Conservation (phyloP, 2,113 vertebrate species). For the Phoxinus phoxinus region DNA sequence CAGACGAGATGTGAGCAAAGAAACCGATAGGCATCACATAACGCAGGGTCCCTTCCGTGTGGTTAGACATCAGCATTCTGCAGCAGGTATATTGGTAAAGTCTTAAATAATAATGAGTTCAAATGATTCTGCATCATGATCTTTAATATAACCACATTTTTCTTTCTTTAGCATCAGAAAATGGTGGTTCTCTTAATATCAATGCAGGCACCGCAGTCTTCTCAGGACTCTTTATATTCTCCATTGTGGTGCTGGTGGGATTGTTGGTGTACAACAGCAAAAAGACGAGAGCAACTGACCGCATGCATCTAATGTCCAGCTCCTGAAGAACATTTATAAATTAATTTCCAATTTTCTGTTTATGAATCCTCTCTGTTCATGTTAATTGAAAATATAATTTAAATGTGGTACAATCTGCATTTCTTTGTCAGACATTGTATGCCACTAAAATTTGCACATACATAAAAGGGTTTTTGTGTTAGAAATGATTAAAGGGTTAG, state of each 20-base stretch:
- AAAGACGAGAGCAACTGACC: background rate
- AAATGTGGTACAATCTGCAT: background rate
- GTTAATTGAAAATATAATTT: background rate
- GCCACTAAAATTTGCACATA: background rate
- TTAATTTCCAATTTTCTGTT: background rate
- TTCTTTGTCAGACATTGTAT: background rate
- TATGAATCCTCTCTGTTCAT: background rate
- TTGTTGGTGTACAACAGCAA: background rate
- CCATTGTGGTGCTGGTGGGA: constrained; percentile 46
- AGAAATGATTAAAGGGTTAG: no score
- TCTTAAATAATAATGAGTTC: background rate
- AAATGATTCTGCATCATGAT: background rate
- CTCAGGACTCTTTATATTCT: constrained; percentile 34
- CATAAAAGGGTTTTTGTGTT: background rate
- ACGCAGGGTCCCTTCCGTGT: constrained; percentile 61
- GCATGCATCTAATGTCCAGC: background rate
- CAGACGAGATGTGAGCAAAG: constrained; percentile 35
- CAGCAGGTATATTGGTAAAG: background rate
- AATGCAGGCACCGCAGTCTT: constrained; percentile 53
- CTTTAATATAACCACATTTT: background rate
- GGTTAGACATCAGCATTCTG: background rate
- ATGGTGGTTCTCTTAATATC: constrained; percentile 2
- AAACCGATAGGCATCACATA: constrained; percentile 48
- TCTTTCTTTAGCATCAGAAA: background rate
- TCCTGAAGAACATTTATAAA: background rate